Percentiles rank a stretch among this genome's conserved stretches.
These are phyloP conservation scores for Tragelaphus strepsiceros DNA, from an alignment of 2,113 vertebrate genomes.

Conservation along the genomic window DNA sequence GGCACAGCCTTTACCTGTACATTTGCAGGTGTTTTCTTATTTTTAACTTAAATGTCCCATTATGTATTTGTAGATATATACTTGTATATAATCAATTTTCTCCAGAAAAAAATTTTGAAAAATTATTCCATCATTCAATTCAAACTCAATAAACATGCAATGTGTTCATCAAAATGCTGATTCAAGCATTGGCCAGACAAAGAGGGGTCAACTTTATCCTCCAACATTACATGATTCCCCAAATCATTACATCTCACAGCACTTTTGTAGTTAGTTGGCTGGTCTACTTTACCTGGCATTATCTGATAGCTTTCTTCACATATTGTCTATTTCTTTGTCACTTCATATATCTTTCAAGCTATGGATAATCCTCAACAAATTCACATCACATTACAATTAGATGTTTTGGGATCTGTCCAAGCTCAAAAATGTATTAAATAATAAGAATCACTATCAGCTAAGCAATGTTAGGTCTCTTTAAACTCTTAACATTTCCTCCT, in stretches of 20 bases:
- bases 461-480: conserved; percentile 50
- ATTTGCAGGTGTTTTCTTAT: neutral
- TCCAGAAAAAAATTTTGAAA: neutral
- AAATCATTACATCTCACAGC: neutral
- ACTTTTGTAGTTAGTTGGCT: neutral
- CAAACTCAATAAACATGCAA: neutral
- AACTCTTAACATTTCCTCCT: conserved; percentile 51
- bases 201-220: neutral
- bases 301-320: neutral
- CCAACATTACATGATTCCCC: neutral
- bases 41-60: neutral
- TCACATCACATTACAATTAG: neutral
- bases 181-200: neutral
- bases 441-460: conserved; percentile 29
- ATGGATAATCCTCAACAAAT: neutral
- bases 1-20: neutral
- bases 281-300: neutral
- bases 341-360: neutral
- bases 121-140: neutral
- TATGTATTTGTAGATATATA: neutral
- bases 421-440: conserved; percentile 43
- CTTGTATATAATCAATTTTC: neutral
- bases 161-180: neutral
- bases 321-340: neutral
- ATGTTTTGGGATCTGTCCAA: neutral